These are phyloP conservation scores for Parasteatoda lunata DNA, from an alignment of 2,888 invertebrate species.

Conservation along the genomic window DNA sequence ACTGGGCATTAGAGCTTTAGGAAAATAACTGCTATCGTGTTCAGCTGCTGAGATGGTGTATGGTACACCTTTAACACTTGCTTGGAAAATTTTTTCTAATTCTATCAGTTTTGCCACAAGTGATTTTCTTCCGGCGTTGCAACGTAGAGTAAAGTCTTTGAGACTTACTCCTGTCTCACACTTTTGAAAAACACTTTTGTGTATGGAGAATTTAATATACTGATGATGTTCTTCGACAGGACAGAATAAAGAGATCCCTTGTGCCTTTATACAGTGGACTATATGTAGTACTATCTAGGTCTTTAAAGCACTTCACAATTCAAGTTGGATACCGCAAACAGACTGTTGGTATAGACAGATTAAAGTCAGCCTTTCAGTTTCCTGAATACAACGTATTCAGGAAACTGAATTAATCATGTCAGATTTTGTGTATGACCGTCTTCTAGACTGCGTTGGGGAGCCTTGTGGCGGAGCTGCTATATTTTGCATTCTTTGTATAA, in stretches of 20 bases:
- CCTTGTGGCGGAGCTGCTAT: background rate
- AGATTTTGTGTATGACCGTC: background rate
- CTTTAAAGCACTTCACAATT: background rate
- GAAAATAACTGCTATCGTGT: no score
- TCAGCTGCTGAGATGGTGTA: no score
- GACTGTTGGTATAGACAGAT: background rate
- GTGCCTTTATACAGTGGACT: background rate
- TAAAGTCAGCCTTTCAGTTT: background rate
- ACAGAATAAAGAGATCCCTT: background rate
- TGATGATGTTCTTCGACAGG: background rate
- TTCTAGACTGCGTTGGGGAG: background rate
- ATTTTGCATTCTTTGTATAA: background rate
- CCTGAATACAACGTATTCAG: background rate
- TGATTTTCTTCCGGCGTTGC: no score
- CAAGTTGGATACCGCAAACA: background rate
- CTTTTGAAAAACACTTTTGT: background rate
- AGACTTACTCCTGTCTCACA: background rate
- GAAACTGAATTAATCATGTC: background rate
- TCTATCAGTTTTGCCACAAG: no score
- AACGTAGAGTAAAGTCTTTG: background rate
- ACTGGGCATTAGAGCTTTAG: no score
- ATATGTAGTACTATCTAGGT: background rate
- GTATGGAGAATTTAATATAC: background rate
- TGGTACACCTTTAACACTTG: no score
- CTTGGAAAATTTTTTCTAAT: no score